phyloP scores from a whole-genome alignment of 1,140 invertebrate genomes.

The Meloidogyne hapla region DNA sequence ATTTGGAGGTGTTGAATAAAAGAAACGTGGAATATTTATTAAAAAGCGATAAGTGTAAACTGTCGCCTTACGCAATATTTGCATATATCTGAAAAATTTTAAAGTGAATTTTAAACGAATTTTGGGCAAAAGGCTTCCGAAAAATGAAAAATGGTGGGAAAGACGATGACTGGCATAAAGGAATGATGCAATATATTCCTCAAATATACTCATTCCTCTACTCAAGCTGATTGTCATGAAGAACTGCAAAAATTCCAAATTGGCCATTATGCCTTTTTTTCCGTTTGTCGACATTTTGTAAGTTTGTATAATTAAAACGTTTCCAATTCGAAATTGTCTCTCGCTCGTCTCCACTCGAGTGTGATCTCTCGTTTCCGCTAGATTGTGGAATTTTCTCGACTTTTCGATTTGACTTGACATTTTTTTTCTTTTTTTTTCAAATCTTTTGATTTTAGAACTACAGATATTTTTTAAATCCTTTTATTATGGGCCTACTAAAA shows the following conservation, averaged over 20 bases:
- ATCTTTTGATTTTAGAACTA: no score
- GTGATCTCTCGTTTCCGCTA: no score
- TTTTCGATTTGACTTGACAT: no score
- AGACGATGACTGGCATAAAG: background rate
- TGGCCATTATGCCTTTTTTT: background rate
- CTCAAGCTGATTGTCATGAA: background rate
- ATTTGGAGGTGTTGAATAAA: background rate
- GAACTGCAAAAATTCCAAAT: background rate
- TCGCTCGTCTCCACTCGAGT: no score
- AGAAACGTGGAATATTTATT: conserved; percentile 1
- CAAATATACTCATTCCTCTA: background rate
- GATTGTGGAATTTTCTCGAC: no score
- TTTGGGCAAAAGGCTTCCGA: background rate
- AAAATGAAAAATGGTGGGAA: no score
- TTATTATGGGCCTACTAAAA: no score
- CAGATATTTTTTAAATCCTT: no score
- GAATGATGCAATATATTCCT: conserved; percentile 1
- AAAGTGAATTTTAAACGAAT: background rate
- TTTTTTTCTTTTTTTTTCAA: no score
- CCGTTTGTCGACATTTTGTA: background rate
- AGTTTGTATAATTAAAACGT: no score
- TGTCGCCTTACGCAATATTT: background rate
- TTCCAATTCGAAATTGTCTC: no score
- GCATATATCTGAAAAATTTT: background rate
- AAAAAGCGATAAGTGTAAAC: background rate